Percentiles rank a stretch among this genome's conserved stretches.
phyloP scores from a whole-genome alignment of 2,888 invertebrate species.

The Epirrhoe tristata region DNA sequence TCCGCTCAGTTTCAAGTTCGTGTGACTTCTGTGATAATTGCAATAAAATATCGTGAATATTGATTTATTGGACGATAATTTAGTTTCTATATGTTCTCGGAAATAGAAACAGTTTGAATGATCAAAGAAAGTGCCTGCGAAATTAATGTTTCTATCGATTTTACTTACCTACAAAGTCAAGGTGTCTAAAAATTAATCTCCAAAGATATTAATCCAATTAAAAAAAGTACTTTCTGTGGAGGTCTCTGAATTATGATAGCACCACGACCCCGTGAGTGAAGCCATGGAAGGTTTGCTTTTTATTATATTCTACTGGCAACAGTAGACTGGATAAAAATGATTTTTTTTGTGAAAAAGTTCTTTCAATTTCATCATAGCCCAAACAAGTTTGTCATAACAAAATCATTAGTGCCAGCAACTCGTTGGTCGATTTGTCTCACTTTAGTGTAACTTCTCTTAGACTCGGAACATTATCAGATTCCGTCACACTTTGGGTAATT shows the following conservation, averaged over 20 bases:
- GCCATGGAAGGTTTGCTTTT: too few relatives aligned
- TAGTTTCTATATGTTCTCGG: constrained; percentile 8
- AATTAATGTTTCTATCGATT: neutral
- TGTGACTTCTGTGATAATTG: constrained; percentile 44
- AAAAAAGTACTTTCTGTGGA: too few relatives aligned
- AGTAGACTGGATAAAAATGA: neutral
- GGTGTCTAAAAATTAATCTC: neutral
- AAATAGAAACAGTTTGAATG: neutral
- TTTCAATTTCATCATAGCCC: constrained; percentile 4
- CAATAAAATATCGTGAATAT: constrained; percentile 41
- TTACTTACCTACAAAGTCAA: too few relatives aligned
- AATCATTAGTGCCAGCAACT: constrained; percentile 43
- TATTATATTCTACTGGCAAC: too few relatives aligned
- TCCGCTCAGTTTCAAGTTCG: constrained; percentile 41
- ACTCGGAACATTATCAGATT: constrained; percentile 76
- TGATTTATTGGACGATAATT: constrained; percentile 39
- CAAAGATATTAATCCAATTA: too few relatives aligned
- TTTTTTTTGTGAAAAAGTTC: neutral
- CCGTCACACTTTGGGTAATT: constrained; percentile 79
- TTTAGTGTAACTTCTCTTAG: constrained; percentile 61
- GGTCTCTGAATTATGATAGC: too few relatives aligned
- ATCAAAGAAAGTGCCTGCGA: neutral
- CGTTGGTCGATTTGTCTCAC: constrained; percentile 59
- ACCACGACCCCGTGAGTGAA: too few relatives aligned
- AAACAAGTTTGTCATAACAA: constrained; percentile 34